Conservation (phyloP, 2,888 invertebrate species). For the Aphidoletes aphidimyza region DNA sequence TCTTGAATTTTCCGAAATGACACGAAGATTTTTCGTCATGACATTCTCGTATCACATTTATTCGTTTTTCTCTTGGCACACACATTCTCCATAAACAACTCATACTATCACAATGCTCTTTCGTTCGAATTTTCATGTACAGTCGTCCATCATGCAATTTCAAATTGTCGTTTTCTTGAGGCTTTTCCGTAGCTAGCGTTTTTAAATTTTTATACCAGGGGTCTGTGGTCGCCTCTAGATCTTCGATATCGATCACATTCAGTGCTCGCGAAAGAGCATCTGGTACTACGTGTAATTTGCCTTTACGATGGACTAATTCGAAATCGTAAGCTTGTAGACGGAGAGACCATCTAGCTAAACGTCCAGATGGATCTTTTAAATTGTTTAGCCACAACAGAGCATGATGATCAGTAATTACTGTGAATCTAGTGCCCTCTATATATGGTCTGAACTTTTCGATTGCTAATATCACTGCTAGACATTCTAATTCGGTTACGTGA, state of each 20-base stretch:
- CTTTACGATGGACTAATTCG: neutral
- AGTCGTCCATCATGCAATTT: neutral
- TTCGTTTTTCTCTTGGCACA: neutral
- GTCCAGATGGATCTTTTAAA: neutral
- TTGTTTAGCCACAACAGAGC: neutral
- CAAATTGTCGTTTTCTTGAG: neutral
- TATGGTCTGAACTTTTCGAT: constrained; percentile 39
- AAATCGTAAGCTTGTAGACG: neutral
- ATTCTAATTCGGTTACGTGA: neutral
- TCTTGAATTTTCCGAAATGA: neutral
- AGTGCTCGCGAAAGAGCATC: neutral
- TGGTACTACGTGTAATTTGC: neutral
- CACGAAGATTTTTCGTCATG: neutral
- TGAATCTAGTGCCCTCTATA: neutral
- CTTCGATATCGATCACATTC: neutral
- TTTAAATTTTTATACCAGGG: neutral
- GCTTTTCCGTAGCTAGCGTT: neutral
- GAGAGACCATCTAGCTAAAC: neutral
- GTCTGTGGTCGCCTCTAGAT: neutral
- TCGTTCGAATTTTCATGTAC: neutral
- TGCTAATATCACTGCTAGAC: neutral
- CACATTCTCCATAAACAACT: neutral
- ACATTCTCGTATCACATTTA: neutral
- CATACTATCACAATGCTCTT: neutral
- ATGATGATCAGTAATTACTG: neutral